Evolutionary conservation across 2,797 vertebrate genomes (phyloP).

Genomic region (Sebastes paucispinis): DNA sequence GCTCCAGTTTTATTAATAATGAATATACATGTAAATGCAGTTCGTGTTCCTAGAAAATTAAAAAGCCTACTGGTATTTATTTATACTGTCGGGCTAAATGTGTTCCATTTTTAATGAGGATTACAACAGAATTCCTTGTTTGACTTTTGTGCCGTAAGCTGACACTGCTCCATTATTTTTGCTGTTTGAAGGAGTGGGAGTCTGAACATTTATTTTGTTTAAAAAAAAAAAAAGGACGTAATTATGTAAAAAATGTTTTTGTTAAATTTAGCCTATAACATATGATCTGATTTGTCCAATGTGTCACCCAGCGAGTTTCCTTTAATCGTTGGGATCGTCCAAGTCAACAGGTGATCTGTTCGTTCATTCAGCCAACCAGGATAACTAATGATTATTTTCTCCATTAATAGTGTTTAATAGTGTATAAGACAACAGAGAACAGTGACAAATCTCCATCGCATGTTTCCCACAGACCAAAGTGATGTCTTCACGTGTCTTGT

Average conservation of each 20-base stretch:
- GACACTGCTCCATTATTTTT: background rate
- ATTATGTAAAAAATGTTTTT: no score
- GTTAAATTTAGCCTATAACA: background rate
- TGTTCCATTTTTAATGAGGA: constrained; percentile 29
- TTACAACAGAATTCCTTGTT: constrained; percentile 37
- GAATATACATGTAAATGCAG: constrained; percentile 51
- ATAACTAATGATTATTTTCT: background rate
- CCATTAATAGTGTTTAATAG: background rate
- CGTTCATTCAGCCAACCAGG: background rate
- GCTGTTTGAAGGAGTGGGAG: background rate
- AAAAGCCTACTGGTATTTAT: constrained; percentile 28
- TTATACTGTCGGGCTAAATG: constrained; percentile 6
- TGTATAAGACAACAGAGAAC: background rate
- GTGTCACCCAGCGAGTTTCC: background rate
- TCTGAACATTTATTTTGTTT: background rate
- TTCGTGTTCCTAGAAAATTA: constrained; percentile 48
- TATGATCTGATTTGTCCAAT: background rate
- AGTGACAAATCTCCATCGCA: background rate
- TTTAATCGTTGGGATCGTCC: background rate
- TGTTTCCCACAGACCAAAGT: background rate
- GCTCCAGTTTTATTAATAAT: constrained; percentile 55
- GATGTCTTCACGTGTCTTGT: background rate
- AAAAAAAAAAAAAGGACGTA: background rate
- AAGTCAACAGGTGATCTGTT: constrained; percentile 60
- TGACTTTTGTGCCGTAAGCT: constrained; percentile 8